Conservation (phyloP, 1,140 invertebrate species). For the Orius insidiosus region DNA sequence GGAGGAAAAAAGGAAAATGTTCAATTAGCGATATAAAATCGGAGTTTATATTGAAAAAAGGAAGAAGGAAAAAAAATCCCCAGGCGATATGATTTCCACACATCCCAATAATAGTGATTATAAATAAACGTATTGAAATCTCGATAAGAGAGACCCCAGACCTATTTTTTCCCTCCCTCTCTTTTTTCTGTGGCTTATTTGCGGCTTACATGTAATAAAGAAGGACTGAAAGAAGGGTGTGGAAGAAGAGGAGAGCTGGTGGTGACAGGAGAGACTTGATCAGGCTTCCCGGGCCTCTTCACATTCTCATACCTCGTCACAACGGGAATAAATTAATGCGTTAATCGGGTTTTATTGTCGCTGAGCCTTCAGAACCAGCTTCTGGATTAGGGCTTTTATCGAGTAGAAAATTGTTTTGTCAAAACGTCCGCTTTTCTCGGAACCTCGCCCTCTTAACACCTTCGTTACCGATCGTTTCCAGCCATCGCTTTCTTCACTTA, state of each 20-base stretch:
- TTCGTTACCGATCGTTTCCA: background rate
- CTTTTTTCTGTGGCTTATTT: no score
- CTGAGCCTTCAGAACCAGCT: background rate
- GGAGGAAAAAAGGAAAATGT: no score
- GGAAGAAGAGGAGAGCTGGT: background rate
- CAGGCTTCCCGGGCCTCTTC: background rate
- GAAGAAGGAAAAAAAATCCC: no score
- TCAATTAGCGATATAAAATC: no score
- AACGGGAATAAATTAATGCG: slow-evolving; percentile 1
- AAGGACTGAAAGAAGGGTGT: background rate
- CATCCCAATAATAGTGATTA: no score
- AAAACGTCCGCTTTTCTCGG: background rate
- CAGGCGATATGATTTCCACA: no score
- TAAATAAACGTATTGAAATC: no score
- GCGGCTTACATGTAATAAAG: background rate
- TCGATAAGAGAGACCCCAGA: no score
- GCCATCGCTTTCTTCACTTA: background rate
- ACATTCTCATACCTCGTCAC: no score
- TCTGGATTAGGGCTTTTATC: background rate
- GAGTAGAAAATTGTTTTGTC: slow-evolving; percentile 5
- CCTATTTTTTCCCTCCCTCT: no score
- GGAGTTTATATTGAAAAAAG: no score
- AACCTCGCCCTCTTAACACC: background rate
- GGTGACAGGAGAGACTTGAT: background rate
- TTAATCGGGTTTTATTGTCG: slow-evolving; percentile 4